Conservation (phyloP, 2,797 vertebrate species). For the Orientallactaga sibirica region DNA sequence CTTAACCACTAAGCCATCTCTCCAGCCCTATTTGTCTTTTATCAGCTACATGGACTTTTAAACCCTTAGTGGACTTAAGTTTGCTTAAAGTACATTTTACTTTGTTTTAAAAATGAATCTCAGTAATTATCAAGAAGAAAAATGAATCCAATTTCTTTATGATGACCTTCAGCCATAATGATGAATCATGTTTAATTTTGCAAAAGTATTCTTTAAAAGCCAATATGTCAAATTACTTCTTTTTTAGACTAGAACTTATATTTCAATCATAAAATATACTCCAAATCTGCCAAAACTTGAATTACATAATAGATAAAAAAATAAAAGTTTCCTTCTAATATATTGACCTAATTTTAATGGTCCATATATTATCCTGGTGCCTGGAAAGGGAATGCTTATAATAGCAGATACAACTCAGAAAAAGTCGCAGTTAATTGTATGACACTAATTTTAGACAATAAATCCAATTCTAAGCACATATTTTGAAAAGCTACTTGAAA, state of each 20-base stretch:
- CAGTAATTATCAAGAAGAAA: constrained; percentile 62
- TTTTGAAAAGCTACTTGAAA: not conserved
- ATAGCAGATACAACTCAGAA: not conserved
- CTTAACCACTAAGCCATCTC: too few relatives aligned
- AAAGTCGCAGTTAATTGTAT: not conserved
- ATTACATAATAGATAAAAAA: constrained; percentile 35
- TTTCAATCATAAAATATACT: constrained; percentile 60
- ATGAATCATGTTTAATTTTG: constrained; percentile 64
- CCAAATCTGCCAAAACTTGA: constrained; percentile 21
- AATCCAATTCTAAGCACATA: not conserved
- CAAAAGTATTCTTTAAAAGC: constrained; percentile 67
- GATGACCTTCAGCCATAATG: constrained; percentile 51
- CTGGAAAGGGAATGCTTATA: constrained; percentile 55
- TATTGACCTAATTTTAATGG: constrained; percentile 44
- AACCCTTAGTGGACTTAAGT: not conserved
- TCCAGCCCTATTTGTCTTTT: constrained; percentile 25
- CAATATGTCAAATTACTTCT: constrained; percentile 50
- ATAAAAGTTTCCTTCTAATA: constrained; percentile 14
- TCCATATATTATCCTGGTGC: not conserved
- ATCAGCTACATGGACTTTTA: constrained; percentile 41
- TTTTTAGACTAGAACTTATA: constrained; percentile 45
- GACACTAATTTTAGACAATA: not conserved
- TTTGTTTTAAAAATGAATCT: constrained; percentile 67
- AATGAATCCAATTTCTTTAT: constrained; percentile 67
- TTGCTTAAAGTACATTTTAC: constrained; percentile 58